Evolutionary conservation across 2,113 vertebrate genomes (phyloP).

Genomic region (Prietella phreatophila): DNA sequence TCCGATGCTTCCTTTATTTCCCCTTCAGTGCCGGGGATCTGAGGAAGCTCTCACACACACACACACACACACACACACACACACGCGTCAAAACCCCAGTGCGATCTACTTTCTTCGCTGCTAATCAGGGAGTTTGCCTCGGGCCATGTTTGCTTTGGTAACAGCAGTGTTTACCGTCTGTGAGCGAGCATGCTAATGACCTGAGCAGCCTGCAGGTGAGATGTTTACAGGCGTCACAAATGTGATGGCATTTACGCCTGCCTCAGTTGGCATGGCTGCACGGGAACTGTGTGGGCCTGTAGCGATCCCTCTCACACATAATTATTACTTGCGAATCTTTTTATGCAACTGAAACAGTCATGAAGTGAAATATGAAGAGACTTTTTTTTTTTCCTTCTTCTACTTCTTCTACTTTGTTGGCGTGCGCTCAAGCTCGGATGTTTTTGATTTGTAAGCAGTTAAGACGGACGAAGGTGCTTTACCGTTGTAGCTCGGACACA

Average conservation of each 20-base stretch:
- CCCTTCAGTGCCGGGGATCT: background rate
- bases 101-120: background rate
- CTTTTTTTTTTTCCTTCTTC: too few species aligned
- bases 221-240: conserved; percentile 55
- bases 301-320: conserved; percentile 36
- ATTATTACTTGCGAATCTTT: conserved; percentile 45
- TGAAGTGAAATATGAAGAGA: conserved; percentile 36
- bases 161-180: background rate
- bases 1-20: background rate
- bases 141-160: conserved; percentile 27
- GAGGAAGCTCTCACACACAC: too few species aligned
- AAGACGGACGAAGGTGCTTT: background rate
- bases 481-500: background rate
- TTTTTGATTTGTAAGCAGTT: background rate
- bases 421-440: background rate
- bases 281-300: conserved; percentile 33
- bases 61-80: too few species aligned
- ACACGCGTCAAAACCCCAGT: background rate
- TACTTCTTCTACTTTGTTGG: background rate
- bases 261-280: conserved; percentile 11
- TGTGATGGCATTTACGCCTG: conserved; percentile 6
- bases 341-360: conserved; percentile 33
- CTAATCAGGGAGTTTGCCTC: conserved; percentile 11
- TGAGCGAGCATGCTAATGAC: conserved; percentile 25
- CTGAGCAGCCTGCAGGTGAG: conserved; percentile 46